Percentiles rank a stretch among this genome's conserved stretches.
Evolutionary conservation across 1,140 invertebrate species (phyloP).

Genomic region (Drosophila auraria): DNA sequence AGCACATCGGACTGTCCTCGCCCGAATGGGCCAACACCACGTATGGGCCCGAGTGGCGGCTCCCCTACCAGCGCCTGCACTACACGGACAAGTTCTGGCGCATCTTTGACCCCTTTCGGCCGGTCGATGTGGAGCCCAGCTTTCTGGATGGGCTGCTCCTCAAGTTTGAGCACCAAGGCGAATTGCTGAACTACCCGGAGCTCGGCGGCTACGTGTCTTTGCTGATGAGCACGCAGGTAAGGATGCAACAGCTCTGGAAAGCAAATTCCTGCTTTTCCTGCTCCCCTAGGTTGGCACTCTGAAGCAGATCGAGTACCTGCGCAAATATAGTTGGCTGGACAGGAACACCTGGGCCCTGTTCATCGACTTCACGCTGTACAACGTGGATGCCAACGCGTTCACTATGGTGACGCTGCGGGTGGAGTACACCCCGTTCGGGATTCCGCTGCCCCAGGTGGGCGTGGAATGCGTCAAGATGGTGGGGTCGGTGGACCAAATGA

Average conservation of each 20-base stretch:
- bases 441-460: not conserved
- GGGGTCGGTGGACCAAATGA: not conserved
- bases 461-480: slow-evolving; percentile 43
- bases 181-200: slow-evolving; percentile 27
- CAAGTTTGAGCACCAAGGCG: slow-evolving; percentile 20
- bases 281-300: slow-evolving; percentile 15
- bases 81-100: slow-evolving; percentile 66
- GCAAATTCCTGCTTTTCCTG: not conserved
- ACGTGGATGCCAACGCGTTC: slow-evolving; percentile 59
- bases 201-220: slow-evolving; percentile 52
- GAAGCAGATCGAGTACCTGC: slow-evolving; percentile 51
- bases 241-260: not conserved
- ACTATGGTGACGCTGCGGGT: slow-evolving; percentile 40
- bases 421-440: slow-evolving; percentile 62
- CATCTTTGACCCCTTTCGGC: slow-evolving; percentile 65
- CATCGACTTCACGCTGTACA: slow-evolving; percentile 73
- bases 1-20: not conserved
- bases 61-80: slow-evolving; percentile 30
- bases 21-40: slow-evolving; percentile 3
- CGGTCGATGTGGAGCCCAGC: not conserved
- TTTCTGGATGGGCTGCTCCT: slow-evolving; percentile 6
- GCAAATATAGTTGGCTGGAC: slow-evolving; percentile 45
- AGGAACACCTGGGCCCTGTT: slow-evolving; percentile 48
- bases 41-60: slow-evolving; percentile 52
- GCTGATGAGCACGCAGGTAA: slow-evolving; percentile 25